These are phyloP conservation scores for Varanus komodoensis DNA, from an alignment of 2,113 vertebrate species.

Conservation along the genomic window DNA sequence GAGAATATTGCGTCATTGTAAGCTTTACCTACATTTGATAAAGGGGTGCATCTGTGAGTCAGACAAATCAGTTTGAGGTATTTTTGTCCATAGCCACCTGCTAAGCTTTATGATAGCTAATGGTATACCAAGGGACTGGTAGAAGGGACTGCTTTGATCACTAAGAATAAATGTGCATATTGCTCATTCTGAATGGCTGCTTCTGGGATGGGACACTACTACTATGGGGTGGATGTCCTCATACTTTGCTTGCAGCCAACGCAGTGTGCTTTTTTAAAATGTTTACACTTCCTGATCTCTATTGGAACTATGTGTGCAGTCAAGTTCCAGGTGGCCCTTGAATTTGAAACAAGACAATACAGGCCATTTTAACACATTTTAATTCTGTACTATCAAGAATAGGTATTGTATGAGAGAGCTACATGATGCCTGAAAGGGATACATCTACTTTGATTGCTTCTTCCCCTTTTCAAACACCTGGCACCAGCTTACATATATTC, in stretches of 20 bases:
- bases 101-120: not conserved
- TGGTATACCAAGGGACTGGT: not conserved
- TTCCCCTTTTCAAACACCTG: not conserved
- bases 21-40: too few relatives aligned
- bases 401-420: not conserved
- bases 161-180: not conserved
- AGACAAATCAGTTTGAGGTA: not conserved
- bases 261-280: not conserved
- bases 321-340: not conserved
- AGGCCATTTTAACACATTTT: not conserved
- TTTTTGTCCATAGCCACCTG: not conserved
- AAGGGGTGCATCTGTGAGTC: too few relatives aligned
- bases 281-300: not conserved
- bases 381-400: not conserved
- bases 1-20: not conserved
- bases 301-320: not conserved
- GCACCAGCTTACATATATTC: not conserved
- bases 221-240: not conserved
- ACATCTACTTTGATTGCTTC: not conserved
- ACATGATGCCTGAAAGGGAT: not conserved
- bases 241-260: not conserved
- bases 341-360: not conserved
- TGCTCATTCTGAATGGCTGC: too few relatives aligned
- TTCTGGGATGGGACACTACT: too few relatives aligned
- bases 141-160: not conserved